phyloP scores from a whole-genome alignment of 2,113 vertebrate genomes.

The Cepphus grylle region DNA sequence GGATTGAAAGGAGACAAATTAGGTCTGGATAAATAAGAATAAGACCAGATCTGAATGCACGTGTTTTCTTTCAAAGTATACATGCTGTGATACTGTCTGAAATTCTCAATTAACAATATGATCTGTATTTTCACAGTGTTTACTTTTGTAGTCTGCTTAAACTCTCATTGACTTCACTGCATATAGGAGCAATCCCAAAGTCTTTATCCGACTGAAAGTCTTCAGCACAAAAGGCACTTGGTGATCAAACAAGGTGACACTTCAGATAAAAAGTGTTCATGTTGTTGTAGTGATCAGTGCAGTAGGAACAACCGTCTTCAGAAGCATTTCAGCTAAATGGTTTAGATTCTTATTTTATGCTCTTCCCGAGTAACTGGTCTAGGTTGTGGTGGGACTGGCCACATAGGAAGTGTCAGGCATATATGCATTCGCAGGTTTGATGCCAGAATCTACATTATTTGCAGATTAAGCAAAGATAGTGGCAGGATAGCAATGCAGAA shows the following conservation, averaged over 20 bases:
- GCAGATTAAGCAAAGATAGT: not conserved
- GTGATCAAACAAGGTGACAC: not conserved
- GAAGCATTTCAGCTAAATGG: not conserved
- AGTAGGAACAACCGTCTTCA: not conserved
- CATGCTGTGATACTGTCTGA: fast-evolving
- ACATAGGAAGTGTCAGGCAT: not conserved
- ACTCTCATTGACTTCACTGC: not conserved
- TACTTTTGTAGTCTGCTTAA: not conserved
- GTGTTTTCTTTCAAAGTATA: not conserved
- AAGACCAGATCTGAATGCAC: not conserved
- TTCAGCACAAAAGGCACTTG: not conserved
- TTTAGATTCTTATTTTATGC: not conserved
- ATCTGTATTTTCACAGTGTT: not conserved
- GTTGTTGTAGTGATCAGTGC: not conserved
- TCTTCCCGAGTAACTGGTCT: not conserved
- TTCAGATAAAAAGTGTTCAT: not conserved
- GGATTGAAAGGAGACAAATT: not conserved
- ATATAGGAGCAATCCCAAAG: not conserved
- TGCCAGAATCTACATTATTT: not conserved
- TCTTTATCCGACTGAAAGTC: not conserved
- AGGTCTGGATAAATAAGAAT: not conserved
- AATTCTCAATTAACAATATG: not conserved
- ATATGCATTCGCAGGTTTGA: not conserved
- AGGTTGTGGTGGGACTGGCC: not conserved
- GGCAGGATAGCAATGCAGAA: not conserved